Evolutionary conservation across 2,797 vertebrate genomes (phyloP).

Genomic region (Paramormyrops hopkinsi): DNA sequence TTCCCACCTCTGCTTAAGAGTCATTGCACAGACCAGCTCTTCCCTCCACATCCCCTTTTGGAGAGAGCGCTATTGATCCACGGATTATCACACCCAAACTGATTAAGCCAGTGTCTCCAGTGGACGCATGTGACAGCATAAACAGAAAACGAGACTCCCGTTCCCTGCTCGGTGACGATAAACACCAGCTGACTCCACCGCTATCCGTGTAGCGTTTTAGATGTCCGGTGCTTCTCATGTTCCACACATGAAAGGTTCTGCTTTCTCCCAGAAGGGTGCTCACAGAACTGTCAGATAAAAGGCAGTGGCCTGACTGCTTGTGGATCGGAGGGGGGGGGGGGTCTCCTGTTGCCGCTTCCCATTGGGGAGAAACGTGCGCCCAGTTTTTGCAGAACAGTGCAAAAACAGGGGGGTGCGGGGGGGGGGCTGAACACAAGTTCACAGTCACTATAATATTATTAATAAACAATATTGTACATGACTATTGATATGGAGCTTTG

Average conservation of each 20-base stretch:
- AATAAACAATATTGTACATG: background rate
- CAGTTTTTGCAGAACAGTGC: background rate
- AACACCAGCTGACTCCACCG: background rate
- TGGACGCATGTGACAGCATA: background rate
- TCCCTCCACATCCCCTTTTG: background rate
- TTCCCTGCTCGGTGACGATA: background rate
- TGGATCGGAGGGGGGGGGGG: background rate
- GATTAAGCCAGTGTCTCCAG: background rate
- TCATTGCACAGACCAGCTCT: background rate
- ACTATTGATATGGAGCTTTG: background rate
- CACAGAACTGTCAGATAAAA: background rate
- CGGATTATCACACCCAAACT: background rate
- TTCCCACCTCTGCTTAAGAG: background rate
- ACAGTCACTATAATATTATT: background rate
- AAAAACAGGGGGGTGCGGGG: background rate
- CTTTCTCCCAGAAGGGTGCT: background rate
- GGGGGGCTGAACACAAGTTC: background rate
- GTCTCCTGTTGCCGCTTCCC: background rate
- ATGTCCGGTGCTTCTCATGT: background rate
- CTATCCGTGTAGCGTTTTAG: background rate
- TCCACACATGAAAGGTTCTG: background rate
- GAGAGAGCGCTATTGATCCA: background rate
- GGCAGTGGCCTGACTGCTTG: background rate
- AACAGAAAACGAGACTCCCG: background rate
- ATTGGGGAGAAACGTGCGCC: background rate